Evolutionary conservation across 2,797 vertebrate genomes (phyloP).

Genomic region (Mallotus villosus): DNA sequence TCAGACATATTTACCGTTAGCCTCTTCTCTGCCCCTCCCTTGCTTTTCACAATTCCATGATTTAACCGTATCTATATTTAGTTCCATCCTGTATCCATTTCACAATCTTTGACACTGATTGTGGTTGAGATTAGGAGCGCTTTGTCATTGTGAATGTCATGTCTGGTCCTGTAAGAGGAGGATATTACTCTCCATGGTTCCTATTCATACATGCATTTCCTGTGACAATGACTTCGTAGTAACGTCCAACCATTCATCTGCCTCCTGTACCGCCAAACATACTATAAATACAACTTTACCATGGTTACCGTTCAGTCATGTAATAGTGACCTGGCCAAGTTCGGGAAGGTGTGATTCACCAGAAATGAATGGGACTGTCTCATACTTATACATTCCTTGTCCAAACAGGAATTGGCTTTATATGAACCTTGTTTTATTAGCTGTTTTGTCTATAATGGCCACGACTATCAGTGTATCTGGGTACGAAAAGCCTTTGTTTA

Average conservation of each 20-base stretch:
- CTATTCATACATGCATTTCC: constrained; percentile 60
- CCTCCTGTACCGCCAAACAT: constrained; percentile 24
- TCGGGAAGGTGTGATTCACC: neutral
- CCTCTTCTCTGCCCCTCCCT: neutral
- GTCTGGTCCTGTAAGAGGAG: constrained; percentile 33
- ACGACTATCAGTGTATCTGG: constrained; percentile 34
- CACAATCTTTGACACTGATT: neutral
- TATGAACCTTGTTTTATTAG: constrained; percentile 4
- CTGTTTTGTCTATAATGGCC: constrained; percentile 43
- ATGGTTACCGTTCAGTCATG: too few relatives aligned
- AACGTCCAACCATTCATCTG: constrained; percentile 31
- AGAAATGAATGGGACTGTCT: neutral
- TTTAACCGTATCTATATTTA: neutral
- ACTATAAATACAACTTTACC: constrained; percentile 53
- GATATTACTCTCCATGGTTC: constrained; percentile 30
- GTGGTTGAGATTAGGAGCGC: neutral
- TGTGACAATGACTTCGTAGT: constrained; percentile 39
- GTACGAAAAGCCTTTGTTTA: constrained; percentile 48
- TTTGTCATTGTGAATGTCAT: neutral
- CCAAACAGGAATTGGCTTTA: neutral
- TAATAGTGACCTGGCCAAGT: constrained; percentile 22
- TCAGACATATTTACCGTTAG: neutral
- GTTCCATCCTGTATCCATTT: neutral
- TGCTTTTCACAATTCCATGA: neutral
- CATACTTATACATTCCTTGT: neutral